phyloP scores from a whole-genome alignment of 2,888 invertebrate species.

The Itoplectis maculator region DNA sequence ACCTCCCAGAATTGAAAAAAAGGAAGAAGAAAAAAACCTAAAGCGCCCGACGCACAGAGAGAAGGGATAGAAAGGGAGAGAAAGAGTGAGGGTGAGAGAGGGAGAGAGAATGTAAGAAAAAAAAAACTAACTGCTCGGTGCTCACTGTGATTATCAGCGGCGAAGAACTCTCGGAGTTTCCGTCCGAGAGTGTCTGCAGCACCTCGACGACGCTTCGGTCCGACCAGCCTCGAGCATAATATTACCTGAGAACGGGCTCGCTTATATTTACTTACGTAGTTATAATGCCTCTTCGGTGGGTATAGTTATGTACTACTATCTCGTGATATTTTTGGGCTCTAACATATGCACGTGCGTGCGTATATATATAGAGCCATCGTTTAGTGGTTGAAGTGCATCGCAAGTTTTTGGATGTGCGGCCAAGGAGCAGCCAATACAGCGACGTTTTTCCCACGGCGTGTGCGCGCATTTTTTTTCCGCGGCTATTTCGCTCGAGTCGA shows the following conservation, averaged over 20 bases:
- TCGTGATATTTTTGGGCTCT: constrained; percentile 55
- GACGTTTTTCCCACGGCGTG: constrained; percentile 39
- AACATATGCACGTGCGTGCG: too few species aligned
- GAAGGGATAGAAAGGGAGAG: constrained; percentile 17
- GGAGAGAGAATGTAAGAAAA: constrained; percentile 49
- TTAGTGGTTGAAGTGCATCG: constrained; percentile 35
- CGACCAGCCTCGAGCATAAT: constrained; percentile 49
- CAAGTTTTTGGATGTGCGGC: constrained; percentile 5
- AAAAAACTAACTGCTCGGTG: constrained; percentile 63
- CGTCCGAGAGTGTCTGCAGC: constrained; percentile 49
- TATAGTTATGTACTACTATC: constrained; percentile 61
- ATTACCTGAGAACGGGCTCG: constrained; percentile 49
- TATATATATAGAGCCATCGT: constrained; percentile 16
- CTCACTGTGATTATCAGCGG: constrained; percentile 64
- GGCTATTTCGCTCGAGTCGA: background rate
- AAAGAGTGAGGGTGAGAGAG: constrained; percentile 23
- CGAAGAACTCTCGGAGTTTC: constrained; percentile 49
- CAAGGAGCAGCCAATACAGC: constrained; percentile 10
- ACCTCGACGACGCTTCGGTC: constrained; percentile 47
- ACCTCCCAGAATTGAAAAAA: constrained; percentile 58
- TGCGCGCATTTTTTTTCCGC: constrained; percentile 15
- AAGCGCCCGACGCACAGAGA: background rate
- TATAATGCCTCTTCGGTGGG: constrained; percentile 51
- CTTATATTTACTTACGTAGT: constrained; percentile 62
- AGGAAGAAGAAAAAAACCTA: constrained; percentile 6